A percentile compares a stretch with the other conserved stretches of the same genome.
These are phyloP conservation scores for Euglossa dilemma DNA, from an alignment of 1,140 invertebrate genomes.

Conservation along the genomic window DNA sequence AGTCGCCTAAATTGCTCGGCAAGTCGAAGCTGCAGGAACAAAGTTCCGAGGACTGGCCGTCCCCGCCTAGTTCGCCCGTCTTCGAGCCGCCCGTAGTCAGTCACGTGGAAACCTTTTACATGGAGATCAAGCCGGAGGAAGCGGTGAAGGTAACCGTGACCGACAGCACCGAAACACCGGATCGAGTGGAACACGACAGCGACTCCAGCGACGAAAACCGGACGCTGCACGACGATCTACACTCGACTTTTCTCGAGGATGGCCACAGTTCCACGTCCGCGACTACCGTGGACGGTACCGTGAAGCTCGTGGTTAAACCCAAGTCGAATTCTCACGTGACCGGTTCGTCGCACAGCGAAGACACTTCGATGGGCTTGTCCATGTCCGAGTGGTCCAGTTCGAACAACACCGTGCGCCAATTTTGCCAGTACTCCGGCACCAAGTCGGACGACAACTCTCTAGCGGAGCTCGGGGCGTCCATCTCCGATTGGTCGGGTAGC, in stretches of 20 bases:
- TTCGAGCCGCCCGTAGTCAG: slow-evolving; percentile 87
- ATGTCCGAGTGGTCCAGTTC: slow-evolving; percentile 93
- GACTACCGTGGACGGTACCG: slow-evolving; percentile 89
- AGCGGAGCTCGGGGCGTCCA: slow-evolving; percentile 83
- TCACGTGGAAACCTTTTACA: slow-evolving; percentile 92
- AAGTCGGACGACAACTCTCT: slow-evolving; percentile 84
- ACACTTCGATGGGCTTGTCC: slow-evolving; percentile 91
- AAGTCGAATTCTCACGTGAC: slow-evolving; percentile 88
- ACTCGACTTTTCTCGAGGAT: slow-evolving; percentile 78
- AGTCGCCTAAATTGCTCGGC: slow-evolving; percentile 78
- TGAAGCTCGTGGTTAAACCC: slow-evolving; percentile 88
- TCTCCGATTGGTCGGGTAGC: slow-evolving; percentile 85
- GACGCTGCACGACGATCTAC: slow-evolving; percentile 80
- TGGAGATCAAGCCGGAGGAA: slow-evolving; percentile 89
- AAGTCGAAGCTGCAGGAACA: slow-evolving; percentile 80
- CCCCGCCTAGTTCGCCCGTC: slow-evolving; percentile 88
- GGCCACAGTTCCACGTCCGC: slow-evolving; percentile 79
- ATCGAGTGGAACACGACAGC: slow-evolving; percentile 73
- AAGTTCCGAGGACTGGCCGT: slow-evolving; percentile 90
- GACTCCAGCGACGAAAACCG: slow-evolving; percentile 84
- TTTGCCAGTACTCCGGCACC: slow-evolving; percentile 85
- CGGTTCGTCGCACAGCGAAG: slow-evolving; percentile 88
- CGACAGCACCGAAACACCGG: slow-evolving; percentile 82
- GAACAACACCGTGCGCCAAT: slow-evolving; percentile 90
- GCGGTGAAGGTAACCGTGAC: slow-evolving; percentile 87